Percentiles rank a stretch among this genome's conserved stretches.
Evolutionary conservation across 2,797 vertebrate genomes (phyloP).

Genomic region (Lerista edwardsae): DNA sequence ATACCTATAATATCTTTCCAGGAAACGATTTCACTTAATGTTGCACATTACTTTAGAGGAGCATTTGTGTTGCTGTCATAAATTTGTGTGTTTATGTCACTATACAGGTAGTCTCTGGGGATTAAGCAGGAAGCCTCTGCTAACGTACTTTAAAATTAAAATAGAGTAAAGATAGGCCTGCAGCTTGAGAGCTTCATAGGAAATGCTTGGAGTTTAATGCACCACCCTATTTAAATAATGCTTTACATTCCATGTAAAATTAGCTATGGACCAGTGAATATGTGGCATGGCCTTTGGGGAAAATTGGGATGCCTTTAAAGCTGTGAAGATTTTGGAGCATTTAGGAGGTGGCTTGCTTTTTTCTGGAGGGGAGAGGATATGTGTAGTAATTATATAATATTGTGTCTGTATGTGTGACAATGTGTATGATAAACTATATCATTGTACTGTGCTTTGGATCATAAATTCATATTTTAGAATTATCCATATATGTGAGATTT

Average conservation of each 20-base stretch:
- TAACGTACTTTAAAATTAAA: slow-evolving; percentile 87
- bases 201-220: slow-evolving; percentile 76
- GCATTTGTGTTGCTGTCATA: slow-evolving; percentile 80
- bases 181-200: slow-evolving; percentile 76
- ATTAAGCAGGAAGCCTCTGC: slow-evolving; percentile 81
- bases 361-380: too few species aligned
- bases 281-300: slow-evolving; percentile 77
- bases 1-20: slow-evolving; percentile 82
- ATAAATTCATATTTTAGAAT: slow-evolving; percentile 59
- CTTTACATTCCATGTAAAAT: slow-evolving; percentile 82
- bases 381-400: slow-evolving; percentile 37
- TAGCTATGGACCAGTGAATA: slow-evolving; percentile 79
- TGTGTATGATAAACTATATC: slow-evolving; percentile 44
- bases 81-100: slow-evolving; percentile 79
- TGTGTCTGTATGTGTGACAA: slow-evolving; percentile 65
- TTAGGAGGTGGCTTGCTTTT: slow-evolving; percentile 73
- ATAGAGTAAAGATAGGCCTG: slow-evolving; percentile 77
- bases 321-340: slow-evolving; percentile 76
- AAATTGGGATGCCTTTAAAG: slow-evolving; percentile 82
- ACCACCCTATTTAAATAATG: slow-evolving; percentile 74
- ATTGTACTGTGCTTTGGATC: slow-evolving; percentile 69
- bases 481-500: slow-evolving; percentile 42
- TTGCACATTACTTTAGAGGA: slow-evolving; percentile 79
- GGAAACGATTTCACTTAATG: slow-evolving; percentile 83
- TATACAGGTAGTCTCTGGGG: slow-evolving; percentile 78